A percentile compares a stretch with the other conserved stretches of the same genome.
Evolutionary conservation across 2,113 vertebrate genomes (phyloP).

Genomic region (Saccopteryx bilineata): DNA sequence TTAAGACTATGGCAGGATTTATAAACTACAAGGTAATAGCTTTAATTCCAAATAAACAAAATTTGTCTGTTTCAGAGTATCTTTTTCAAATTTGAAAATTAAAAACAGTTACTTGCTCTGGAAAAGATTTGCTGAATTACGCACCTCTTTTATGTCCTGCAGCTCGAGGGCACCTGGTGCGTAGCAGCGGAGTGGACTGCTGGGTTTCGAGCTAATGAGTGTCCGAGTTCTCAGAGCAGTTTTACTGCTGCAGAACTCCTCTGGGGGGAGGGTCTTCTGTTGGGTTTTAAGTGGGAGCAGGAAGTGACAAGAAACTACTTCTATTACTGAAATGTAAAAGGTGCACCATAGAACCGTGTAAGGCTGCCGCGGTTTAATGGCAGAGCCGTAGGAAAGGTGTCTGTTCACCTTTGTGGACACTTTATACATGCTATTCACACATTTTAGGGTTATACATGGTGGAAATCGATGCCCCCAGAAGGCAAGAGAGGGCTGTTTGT

Average conservation of each 20-base stretch:
- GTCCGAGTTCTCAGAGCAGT: not conserved
- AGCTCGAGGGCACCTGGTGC: not conserved
- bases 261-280: not conserved
- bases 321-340: not conserved
- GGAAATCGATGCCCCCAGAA: not conserved
- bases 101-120: conserved; percentile 36
- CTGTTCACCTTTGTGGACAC: not conserved
- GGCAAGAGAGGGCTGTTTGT: not conserved
- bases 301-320: not conserved
- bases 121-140: conserved; percentile 16
- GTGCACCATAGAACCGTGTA: not conserved
- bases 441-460: not conserved
- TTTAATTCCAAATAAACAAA: conserved; percentile 52
- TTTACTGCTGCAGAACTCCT: not conserved
- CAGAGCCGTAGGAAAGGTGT: not conserved
- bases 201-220: not conserved
- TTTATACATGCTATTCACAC: not conserved
- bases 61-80: conserved; percentile 30
- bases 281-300: not conserved
- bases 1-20: conserved; percentile 99
- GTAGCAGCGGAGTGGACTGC: not conserved
- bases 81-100: conserved; percentile 40
- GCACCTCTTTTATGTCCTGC: not conserved
- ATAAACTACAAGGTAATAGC: conserved; percentile 97
- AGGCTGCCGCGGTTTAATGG: not conserved